Evolutionary conservation across 2,797 vertebrate genomes (phyloP).

Genomic region (Hafferia zeledoni): DNA sequence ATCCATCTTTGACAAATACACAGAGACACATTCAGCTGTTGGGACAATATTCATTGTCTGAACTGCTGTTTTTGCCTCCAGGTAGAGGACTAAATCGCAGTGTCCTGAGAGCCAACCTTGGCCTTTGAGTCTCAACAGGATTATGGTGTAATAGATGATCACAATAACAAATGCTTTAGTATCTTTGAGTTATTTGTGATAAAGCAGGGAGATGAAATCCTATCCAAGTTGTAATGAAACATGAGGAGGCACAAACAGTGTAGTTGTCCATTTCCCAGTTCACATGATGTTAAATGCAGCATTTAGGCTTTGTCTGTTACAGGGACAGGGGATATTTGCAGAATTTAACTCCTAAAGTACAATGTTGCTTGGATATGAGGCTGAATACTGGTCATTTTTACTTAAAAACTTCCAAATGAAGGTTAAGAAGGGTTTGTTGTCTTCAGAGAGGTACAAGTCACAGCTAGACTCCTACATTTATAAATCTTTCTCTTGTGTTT

Average conservation of each 20-base stretch:
- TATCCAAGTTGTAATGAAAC: not conserved
- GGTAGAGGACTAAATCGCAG: not conserved
- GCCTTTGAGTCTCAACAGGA: not conserved
- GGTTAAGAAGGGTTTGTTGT: not conserved
- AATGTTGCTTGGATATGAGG: not conserved
- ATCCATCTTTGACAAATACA: not conserved
- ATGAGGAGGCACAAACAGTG: not conserved
- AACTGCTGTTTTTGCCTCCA: not conserved
- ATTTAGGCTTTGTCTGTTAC: not conserved
- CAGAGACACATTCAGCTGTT: not conserved
- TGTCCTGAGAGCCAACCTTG: not conserved
- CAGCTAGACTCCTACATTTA: not conserved
- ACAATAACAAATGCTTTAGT: not conserved
- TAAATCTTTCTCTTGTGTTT: not conserved
- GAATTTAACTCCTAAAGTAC: not conserved
- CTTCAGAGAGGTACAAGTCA: not conserved
- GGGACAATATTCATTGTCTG: not conserved
- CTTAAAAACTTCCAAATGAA: not conserved
- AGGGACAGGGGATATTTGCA: not conserved
- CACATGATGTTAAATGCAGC: not conserved
- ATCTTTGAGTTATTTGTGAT: not conserved
- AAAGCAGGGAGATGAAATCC: not conserved
- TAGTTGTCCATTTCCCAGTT: not conserved
- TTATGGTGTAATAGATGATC: not conserved
- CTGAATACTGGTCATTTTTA: not conserved